Evolutionary conservation across 1,140 invertebrate species (phyloP).

Genomic region (Drosophila persimilis): DNA sequence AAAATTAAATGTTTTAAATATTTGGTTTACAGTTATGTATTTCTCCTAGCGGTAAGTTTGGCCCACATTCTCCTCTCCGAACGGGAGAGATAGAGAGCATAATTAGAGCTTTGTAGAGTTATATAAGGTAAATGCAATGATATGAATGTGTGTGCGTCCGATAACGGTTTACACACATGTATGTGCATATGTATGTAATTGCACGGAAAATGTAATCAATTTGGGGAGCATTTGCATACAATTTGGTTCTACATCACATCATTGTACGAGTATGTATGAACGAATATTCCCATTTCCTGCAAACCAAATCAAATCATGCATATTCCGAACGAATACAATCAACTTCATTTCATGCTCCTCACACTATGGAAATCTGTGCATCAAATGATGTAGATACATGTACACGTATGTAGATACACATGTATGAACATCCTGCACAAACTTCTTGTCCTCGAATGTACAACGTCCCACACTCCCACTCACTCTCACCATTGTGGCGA

Average conservation of each 20-base stretch:
- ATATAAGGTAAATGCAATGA: constrained; percentile 47
- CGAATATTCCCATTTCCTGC: no score
- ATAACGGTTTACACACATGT: constrained; percentile 7
- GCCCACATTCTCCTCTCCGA: constrained; percentile 13
- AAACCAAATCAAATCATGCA: no score
- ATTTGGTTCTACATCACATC: background rate
- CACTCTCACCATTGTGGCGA: background rate
- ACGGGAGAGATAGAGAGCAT: constrained; percentile 23
- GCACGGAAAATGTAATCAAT: background rate
- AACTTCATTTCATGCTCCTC: no score
- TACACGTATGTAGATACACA: constrained; percentile 18
- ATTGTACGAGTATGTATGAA: background rate
- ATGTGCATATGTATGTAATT: constrained; percentile 4
- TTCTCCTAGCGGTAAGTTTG: constrained; percentile 80
- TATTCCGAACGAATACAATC: no score
- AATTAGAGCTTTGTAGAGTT: constrained; percentile 39
- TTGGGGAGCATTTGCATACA: background rate
- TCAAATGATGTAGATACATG: constrained; percentile 17
- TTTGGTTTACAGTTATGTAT: constrained; percentile 83
- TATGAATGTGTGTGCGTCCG: constrained; percentile 3
- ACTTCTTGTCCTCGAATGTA: background rate
- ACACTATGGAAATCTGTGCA: constrained; percentile 8
- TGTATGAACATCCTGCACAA: background rate
- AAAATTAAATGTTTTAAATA: constrained; percentile 83
- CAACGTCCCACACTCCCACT: background rate